A percentile compares a stretch with the other conserved stretches of the same genome.
Evolutionary conservation across 2,797 vertebrate species (phyloP).

Genomic region (Pteronotus mesoamericanus): DNA sequence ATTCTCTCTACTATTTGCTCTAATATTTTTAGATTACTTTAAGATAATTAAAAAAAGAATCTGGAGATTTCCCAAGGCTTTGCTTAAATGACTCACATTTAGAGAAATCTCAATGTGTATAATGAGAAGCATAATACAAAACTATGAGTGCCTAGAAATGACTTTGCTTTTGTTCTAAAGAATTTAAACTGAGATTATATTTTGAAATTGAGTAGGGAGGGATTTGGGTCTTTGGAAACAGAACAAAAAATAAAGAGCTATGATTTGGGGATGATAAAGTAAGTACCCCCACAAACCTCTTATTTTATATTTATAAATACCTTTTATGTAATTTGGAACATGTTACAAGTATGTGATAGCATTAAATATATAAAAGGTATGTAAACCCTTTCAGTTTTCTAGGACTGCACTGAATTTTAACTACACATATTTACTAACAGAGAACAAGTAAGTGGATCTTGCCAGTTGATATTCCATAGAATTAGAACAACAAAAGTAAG

Average conservation of each 20-base stretch:
- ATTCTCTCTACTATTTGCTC: slow-evolving; percentile 51
- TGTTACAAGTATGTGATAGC: background rate
- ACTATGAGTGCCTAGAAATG: slow-evolving; percentile 40
- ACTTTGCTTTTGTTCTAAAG: slow-evolving; percentile 49
- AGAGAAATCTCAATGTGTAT: slow-evolving; percentile 38
- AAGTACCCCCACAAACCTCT: background rate
- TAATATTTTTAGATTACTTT: slow-evolving; percentile 65
- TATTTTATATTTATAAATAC: slow-evolving; percentile 34
- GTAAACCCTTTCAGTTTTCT: background rate
- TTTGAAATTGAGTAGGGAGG: slow-evolving; percentile 25
- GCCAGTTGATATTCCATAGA: background rate
- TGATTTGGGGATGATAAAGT: slow-evolving; percentile 11
- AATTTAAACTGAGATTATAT: slow-evolving; percentile 14
- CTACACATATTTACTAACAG: background rate
- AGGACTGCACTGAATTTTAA: slow-evolving; percentile 6
- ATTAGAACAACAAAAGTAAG: slow-evolving; percentile 1
- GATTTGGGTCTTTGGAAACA: slow-evolving; percentile 10
- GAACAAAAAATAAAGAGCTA: slow-evolving; percentile 24
- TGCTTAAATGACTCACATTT: slow-evolving; percentile 54
- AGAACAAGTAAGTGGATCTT: background rate
- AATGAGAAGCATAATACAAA: slow-evolving; percentile 50
- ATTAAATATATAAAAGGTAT: slow-evolving; percentile 23
- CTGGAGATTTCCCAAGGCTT: slow-evolving; percentile 52
- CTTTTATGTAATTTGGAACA: slow-evolving; percentile 45
- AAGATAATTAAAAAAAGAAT: slow-evolving; percentile 51